Evolutionary conservation across 2,888 invertebrate species (phyloP).

Genomic region (Tromatobia lineatoria): DNA sequence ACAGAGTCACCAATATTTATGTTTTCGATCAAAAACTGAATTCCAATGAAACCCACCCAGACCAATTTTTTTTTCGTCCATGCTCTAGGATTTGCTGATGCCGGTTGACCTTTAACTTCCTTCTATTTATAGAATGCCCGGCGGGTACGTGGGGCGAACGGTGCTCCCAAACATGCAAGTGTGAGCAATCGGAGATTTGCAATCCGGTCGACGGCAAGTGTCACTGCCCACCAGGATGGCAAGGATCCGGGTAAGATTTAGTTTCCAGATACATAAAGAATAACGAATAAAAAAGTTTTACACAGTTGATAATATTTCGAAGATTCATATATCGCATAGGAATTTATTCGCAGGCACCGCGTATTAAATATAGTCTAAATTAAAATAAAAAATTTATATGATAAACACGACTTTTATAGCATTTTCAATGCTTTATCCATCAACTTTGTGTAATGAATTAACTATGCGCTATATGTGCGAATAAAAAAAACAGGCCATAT

Average conservation of each 20-base stretch:
- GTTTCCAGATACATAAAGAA: constrained; percentile 79
- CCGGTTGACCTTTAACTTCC: constrained; percentile 23
- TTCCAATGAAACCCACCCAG: not conserved
- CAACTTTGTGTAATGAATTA: too few species aligned
- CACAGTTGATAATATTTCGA: too few species aligned
- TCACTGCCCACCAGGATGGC: constrained; percentile 89
- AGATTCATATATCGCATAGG: too few species aligned
- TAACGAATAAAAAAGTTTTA: not conserved
- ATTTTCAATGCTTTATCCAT: too few species aligned
- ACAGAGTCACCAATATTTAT: not conserved
- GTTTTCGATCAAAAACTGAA: not conserved
- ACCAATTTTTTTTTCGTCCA: constrained; percentile 5
- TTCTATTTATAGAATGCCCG: constrained; percentile 88
- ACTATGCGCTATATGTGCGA: too few species aligned
- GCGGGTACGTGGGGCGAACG: constrained; percentile 91
- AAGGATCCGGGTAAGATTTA: constrained; percentile 88
- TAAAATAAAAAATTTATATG: too few species aligned
- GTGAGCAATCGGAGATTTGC: constrained; percentile 88
- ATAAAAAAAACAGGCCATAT: too few species aligned
- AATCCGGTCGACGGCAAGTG: constrained; percentile 89
- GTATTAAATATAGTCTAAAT: too few species aligned
- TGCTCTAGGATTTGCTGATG: not conserved
- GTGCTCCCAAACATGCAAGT: constrained; percentile 90
- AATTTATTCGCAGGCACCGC: too few species aligned
- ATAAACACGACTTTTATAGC: too few species aligned